Conservation (phyloP, 2,888 invertebrate genomes). For the Drosophila multiciliata region DNA sequence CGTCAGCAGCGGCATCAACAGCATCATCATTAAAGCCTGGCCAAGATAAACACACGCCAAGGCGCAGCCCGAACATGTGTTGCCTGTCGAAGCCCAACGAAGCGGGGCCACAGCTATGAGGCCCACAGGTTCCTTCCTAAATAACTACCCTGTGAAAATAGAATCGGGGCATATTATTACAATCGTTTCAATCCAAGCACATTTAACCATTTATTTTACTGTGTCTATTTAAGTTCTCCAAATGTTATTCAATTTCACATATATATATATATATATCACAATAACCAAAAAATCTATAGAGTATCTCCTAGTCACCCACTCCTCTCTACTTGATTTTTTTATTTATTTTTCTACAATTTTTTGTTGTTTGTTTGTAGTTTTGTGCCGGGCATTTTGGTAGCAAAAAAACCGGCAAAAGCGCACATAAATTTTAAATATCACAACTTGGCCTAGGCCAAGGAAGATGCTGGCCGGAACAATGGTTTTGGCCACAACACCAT, state of each 20-base stretch:
- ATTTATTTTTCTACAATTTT: conserved; percentile 8
- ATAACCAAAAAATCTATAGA: background rate
- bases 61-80: conserved; percentile 73
- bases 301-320: background rate
- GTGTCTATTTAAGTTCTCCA: background rate
- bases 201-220: background rate
- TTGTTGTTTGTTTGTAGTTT: conserved; percentile 22
- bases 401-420: conserved; percentile 57
- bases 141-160: conserved; percentile 23
- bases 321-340: background rate
- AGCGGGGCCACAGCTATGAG: conserved; percentile 40
- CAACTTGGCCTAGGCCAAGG: conserved; percentile 38
- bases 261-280: no score
- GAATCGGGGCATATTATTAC: background rate
- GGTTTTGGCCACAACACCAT: conserved; percentile 53
- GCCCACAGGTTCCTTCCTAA: conserved; percentile 50
- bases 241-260: background rate
- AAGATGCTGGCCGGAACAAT: conserved; percentile 65
- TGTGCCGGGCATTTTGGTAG: conserved; percentile 38
- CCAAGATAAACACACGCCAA: conserved; percentile 73
- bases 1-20: conserved; percentile 50
- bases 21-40: conserved; percentile 67
- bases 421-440: conserved; percentile 78
- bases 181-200: background rate
- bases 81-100: conserved; percentile 60